These are phyloP conservation scores for Prorops nasuta DNA, from an alignment of 1,140 invertebrate species.

Conservation along the genomic window DNA sequence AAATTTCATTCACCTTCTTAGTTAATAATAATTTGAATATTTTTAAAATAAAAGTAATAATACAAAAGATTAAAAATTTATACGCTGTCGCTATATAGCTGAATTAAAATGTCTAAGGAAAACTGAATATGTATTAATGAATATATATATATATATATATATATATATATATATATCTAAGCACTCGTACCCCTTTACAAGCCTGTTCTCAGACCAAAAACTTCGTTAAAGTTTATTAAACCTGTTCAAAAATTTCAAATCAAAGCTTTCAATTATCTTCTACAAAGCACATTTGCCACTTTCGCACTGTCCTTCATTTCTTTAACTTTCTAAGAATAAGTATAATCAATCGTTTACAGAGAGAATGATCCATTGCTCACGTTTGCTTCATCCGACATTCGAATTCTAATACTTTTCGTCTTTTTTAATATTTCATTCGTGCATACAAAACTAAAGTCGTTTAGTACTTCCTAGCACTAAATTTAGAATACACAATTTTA, in stretches of 20 bases:
- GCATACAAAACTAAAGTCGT: conserved; percentile 51
- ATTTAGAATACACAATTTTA: conserved; percentile 49
- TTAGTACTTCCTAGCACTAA: conserved; percentile 45
- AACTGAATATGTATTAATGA: conserved; percentile 15
- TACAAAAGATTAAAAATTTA: conserved; percentile 39
- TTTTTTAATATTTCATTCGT: conserved; percentile 38
- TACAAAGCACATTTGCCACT: no score
- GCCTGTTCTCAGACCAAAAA: no score
- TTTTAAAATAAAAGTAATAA: conserved; percentile 37
- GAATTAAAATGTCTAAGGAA: conserved; percentile 28
- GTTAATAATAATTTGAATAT: conserved; percentile 30
- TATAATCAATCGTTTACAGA: no score
- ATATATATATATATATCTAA: neutral
- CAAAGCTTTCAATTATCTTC: no score
- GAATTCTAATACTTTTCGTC: conserved; percentile 44
- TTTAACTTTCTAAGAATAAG: no score
- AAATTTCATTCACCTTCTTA: conserved; percentile 23
- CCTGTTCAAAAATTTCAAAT: no score
- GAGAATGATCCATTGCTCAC: no score
- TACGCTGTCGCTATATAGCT: conserved; percentile 21
- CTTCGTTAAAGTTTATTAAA: no score
- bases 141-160: neutral
- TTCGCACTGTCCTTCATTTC: no score
- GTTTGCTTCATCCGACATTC: no score
- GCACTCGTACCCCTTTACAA: no score